Evolutionary conservation across 2,797 vertebrate genomes (phyloP).

Genomic region (Siniperca scherzeri): DNA sequence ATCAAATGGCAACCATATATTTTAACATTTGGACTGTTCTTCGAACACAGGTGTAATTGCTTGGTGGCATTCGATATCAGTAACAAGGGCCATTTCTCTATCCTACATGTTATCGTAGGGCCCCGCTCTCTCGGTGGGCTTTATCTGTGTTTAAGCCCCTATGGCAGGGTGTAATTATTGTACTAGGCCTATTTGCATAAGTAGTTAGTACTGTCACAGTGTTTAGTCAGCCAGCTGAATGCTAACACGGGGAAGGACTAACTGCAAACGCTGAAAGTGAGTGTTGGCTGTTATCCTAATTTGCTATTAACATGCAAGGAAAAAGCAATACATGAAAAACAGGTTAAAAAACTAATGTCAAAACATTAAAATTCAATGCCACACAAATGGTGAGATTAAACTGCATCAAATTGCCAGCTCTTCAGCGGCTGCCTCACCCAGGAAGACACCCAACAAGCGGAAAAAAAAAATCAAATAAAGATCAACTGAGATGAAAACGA

Average conservation of each 20-base stretch:
- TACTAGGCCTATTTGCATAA: slow-evolving; percentile 64
- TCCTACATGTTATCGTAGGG: too few species aligned
- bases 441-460: not conserved
- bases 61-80: too few species aligned
- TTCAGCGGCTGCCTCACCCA: slow-evolving; percentile 5
- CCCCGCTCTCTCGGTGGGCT: too few species aligned
- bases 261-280: slow-evolving; percentile 11
- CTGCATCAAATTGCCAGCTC: not conserved
- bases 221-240: slow-evolving; percentile 52
- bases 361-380: slow-evolving; percentile 12
- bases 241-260: slow-evolving; percentile 31
- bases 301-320: slow-evolving; percentile 16
- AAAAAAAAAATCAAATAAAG: not conserved
- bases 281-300: slow-evolving; percentile 11
- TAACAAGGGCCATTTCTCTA: too few species aligned
- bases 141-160: too few species aligned
- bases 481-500: slow-evolving; percentile 32
- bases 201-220: slow-evolving; percentile 56
- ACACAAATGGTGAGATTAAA: slow-evolving; percentile 26
- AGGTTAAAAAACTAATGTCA: slow-evolving; percentile 5
- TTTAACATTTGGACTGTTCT: too few species aligned
- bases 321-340: not conserved
- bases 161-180: slow-evolving; percentile 61
- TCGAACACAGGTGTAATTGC: too few species aligned
- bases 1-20: too few species aligned